Base-by-base conservation (phyloP, 2,888 invertebrate genomes). In the Volucella zonaria region DNA sequence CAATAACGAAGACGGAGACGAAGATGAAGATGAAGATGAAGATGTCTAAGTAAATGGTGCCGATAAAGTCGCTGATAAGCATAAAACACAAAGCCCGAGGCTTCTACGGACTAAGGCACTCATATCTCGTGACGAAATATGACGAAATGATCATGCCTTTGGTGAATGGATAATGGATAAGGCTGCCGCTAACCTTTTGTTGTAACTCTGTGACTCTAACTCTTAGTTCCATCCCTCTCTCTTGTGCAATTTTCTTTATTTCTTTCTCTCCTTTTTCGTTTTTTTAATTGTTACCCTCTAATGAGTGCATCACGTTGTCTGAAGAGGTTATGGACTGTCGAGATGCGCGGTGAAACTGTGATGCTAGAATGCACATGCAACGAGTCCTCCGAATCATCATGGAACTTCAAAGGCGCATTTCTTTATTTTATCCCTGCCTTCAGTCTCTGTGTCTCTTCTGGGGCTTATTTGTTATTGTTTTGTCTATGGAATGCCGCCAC, bases 401-500 rank as follows among this genome's bases (percentile, higher is more conserved):
- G 56, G 15, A 23, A 85, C 81, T 81, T 85, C 85, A 85, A 85
- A 85, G 85, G 73, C 42, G 73, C 42, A 31, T 66, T 59, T 66
- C 47, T 58, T 51, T 14, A 2, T 10, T 6, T 3, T 40, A 4
- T 40, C 18, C n/a, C 31, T 40, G 42, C 18, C 11, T 40, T 61
- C 54, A 40, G 10, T 68, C 15, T 8, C 49, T 43, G 11, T 9
- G 10, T 31, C 64, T 40, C 12, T 64, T 64, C 52, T 61, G 81
- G 52, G 47, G 59, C 68, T 54, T 54, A 43, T 43, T 71, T 85
- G 85, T 85, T 85, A 85, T 85, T 85, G 85, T 85, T 76, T 81
- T 73, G 85, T 85, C 85, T 85, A 56, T 68, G 45, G 61, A 31
- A 81, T 85, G 81, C 85, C 81, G 81, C 85, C 81, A 77, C 62